Base-by-base conservation (phyloP, 30 jellyfish, hydroid and myxozoan species). In the Haliclystus octoradiatus region DNA sequence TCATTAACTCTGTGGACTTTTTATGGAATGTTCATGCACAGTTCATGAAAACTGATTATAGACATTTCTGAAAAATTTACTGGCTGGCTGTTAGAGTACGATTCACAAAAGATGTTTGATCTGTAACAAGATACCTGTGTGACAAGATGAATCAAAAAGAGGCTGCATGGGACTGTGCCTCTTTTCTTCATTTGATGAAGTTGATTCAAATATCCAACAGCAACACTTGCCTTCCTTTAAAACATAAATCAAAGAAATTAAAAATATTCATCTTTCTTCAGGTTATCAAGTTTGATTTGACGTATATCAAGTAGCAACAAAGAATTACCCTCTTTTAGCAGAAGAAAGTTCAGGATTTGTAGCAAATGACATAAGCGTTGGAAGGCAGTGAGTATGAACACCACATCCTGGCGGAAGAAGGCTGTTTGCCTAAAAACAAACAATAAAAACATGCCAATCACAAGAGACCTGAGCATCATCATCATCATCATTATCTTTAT, bases 311-410 rank as follows among this genome's bases (percentile, higher is more conserved):
- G n/a, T n/a, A n/a, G n/a, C n/a, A n/a, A 40, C 9, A 40, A 19
- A 40, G 14, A 19, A 19, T 46, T 78, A 86, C 96, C 97, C 97
- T 76, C 97, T 75, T 65, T 88, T 81, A 47, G 86, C 82, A n/a
- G 97, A 79, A 27, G 94, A 66, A 40, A 79, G 84, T 30, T 88
- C 97, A 49, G 69, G 88, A 52, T 88, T 88, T 1, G 97, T 77
- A 15, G 97, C 97, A 3, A 88, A 74, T 2, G 97, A 76, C 97
- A 88, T 88, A 35, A 89, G 84, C 0, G 93, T 69, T 0, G 98
- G 98, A 35, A 89, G 69, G 51, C 98, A 89, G 47, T 89, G 94
- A 5, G 98, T 74, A 69, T 81, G 90, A 7, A 92, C 93, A 65
- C 94, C 72, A 70, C 82, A 81, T 12, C 94, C 60, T 23, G 98